Percentiles rank a stretch among this genome's conserved stretches.
Conservation (phyloP, 2,888 invertebrate species). For the Metalampra italica region DNA sequence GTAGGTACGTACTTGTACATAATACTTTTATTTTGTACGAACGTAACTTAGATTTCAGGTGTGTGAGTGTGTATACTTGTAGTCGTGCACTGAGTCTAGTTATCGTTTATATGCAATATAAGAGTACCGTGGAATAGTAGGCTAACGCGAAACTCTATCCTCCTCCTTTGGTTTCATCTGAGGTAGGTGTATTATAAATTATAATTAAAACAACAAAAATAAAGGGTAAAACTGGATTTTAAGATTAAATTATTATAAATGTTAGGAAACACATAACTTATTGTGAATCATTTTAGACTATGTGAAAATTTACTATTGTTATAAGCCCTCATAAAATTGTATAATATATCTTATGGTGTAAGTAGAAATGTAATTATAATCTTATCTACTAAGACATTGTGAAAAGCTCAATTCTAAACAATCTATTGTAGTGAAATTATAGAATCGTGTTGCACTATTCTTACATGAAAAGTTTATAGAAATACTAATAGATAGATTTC, state of each 20-base stretch:
- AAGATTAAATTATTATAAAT: background rate
- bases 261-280: background rate
- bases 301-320: background rate
- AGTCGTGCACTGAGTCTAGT: no score
- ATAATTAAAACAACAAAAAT: background rate
- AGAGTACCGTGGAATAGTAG: no score
- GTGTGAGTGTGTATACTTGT: no score
- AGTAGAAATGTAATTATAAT: background rate
- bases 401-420: constrained; percentile 61
- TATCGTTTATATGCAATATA: no score
- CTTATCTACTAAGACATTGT: constrained; percentile 19
- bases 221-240: background rate
- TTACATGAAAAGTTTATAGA: background rate
- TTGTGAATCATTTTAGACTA: background rate
- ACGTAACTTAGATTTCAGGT: no score
- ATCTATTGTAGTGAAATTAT: constrained; percentile 3
- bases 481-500: no score
- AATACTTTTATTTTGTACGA: no score
- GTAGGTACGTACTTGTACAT: no score
- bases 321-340: background rate
- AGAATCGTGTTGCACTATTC: background rate
- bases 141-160: no score
- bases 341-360: background rate
- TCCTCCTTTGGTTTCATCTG: no score
- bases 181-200: no score